Percentiles rank a stretch among this genome's conserved stretches.
phyloP scores from a whole-genome alignment of 2,113 vertebrate genomes.

The Stigmatopora argus region DNA sequence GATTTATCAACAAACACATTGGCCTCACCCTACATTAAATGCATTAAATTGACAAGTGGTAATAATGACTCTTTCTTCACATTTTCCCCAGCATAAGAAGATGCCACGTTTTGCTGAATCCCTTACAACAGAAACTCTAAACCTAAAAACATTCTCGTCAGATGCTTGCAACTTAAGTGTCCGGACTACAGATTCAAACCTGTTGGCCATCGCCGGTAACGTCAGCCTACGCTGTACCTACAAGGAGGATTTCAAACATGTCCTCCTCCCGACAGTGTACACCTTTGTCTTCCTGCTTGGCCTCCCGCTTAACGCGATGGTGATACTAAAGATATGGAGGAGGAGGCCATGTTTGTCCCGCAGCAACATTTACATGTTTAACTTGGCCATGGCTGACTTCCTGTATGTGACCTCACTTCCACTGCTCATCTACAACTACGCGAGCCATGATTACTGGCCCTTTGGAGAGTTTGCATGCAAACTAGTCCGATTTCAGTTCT shows the following conservation, averaged over 20 bases:
- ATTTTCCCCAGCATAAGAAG: slow-evolving; percentile 55
- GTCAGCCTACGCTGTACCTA: slow-evolving; percentile 75
- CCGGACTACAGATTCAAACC: slow-evolving; percentile 18
- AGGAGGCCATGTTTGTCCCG: slow-evolving; percentile 74
- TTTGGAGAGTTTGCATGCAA: slow-evolving; percentile 89
- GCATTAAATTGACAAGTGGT: neutral
- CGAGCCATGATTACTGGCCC: slow-evolving; percentile 89
- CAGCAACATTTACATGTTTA: slow-evolving; percentile 85
- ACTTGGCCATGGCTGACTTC: slow-evolving; percentile 85
- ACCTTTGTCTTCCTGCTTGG: slow-evolving; percentile 78
- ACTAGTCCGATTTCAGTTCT: slow-evolving; percentile 91
- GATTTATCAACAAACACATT: no score
- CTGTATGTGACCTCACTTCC: slow-evolving; percentile 92
- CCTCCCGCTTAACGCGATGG: slow-evolving; percentile 78
- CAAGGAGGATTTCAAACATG: slow-evolving; percentile 85
- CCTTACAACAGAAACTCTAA: slow-evolving; percentile 20
- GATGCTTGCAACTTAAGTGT: slow-evolving; percentile 12
- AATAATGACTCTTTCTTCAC: slow-evolving; percentile 5
- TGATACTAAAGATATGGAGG: slow-evolving; percentile 83
- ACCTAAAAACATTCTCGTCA: slow-evolving; percentile 11
- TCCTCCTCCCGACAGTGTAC: slow-evolving; percentile 84
- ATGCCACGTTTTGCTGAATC: slow-evolving; percentile 32
- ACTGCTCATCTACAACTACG: slow-evolving; percentile 92
- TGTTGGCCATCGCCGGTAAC: slow-evolving; percentile 37
- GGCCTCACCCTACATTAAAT: neutral